Base-by-base conservation (phyloP, 2,797 vertebrate species). In the Myotis planiceps region DNA sequence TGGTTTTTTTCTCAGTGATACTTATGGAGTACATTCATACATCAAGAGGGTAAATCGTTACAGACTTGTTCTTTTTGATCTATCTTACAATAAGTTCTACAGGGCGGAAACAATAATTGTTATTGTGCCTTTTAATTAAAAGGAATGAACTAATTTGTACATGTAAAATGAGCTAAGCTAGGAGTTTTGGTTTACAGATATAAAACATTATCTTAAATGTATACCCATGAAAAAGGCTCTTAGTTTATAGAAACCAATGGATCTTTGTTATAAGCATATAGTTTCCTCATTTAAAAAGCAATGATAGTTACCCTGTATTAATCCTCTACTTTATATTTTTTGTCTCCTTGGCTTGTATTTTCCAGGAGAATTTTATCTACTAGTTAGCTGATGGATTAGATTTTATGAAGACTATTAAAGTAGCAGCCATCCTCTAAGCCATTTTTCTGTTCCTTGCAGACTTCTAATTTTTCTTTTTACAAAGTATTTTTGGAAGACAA, bases 391-490 rank as follows among this genome's bases (percentile, higher is more conserved):
- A 75, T 76, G 13, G 55, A 55, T 94, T 92, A 12, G 16, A 47
- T 89, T 86, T 97, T 72, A 49, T 74, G 75, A 81, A 37, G 53
- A 45, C 32, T 65, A 3, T 94, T 92, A 72, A 85, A 82, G 29
- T 85, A 37, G 32, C 14, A 88, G 34, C 55, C 29, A 81, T 85
- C 49, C 55, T 92, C 13, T 65, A 66, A 69, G 53, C 63, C 47
- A 39, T 75, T 49, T 51, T 95, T 85, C 68, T 82, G 5, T 89
- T 90, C 47, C 68, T 82, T 92, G 12, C 4, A 76, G 39, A 76
- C 34, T 90, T 92, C 53, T 49, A 82, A 78, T 82, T 96, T 93
- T 86, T 81, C 42, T 68, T 92, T 75, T 89, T 55, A 69, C 12
- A 91, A 72, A 63, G 9, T 63, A 63, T 94, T 91, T 86, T 82